A percentile compares a stretch with the other conserved stretches of the same genome.
phyloP scores from a whole-genome alignment of 2,888 invertebrate genomes.

The Lycocerus yunnanus region DNA sequence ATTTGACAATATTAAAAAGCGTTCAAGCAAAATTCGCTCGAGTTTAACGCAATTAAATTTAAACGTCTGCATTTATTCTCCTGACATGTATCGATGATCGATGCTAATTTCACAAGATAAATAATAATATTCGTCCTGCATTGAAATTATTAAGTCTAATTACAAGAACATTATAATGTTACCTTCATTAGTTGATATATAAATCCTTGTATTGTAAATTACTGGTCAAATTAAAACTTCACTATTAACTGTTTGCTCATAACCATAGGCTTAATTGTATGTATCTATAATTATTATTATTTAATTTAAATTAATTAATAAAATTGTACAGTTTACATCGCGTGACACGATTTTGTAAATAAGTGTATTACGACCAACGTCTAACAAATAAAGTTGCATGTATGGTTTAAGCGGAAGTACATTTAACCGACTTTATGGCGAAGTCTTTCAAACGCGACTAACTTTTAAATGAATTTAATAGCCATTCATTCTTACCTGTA shows the following conservation, averaged over 20 bases:
- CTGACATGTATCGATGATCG: not conserved
- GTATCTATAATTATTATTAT: not conserved
- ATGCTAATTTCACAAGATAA: not conserved
- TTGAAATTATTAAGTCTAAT: not conserved
- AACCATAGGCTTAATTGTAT: not conserved
- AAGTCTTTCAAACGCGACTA: slow-evolving; percentile 33
- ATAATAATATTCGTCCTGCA: not conserved
- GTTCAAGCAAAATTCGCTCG: not conserved
- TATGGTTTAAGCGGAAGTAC: slow-evolving; percentile 13
- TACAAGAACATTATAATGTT: not conserved
- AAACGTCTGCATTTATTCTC: not conserved
- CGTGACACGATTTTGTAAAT: slow-evolving; percentile 3
- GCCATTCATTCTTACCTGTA: slow-evolving; percentile 32
- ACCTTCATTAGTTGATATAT: slow-evolving; percentile 9
- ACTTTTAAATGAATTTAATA: slow-evolving; percentile 22
- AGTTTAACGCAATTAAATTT: not conserved
- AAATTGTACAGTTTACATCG: not conserved
- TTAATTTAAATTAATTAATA: not conserved
- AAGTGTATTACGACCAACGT: not conserved
- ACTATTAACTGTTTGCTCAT: slow-evolving; percentile 12
- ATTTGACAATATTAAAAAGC: not conserved
- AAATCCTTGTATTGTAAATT: slow-evolving; percentile 3
- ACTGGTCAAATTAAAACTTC: slow-evolving; percentile 7
- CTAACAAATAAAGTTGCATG: slow-evolving; percentile 1
- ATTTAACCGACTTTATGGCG: slow-evolving; percentile 28